phyloP scores from a whole-genome alignment of 2,797 vertebrate species.

The Peromyscus aztecus region DNA sequence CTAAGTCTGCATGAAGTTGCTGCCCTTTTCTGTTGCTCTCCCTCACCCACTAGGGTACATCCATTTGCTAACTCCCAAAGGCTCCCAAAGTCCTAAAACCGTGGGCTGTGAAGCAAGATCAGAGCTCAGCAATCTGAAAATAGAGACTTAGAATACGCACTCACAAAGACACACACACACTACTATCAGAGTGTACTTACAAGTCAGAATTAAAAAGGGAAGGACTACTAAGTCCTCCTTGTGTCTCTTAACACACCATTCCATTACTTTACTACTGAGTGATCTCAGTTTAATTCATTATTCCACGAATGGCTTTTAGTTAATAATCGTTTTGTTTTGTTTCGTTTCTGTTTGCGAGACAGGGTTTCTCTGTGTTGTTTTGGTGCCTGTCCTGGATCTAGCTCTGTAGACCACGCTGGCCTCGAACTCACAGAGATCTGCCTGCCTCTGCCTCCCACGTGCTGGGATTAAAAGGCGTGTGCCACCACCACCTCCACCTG shows the following conservation, averaged over 20 bases:
- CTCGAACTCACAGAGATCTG: background rate
- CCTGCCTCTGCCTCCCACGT: background rate
- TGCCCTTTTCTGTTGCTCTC: background rate
- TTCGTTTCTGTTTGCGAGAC: background rate
- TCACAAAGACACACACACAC: background rate
- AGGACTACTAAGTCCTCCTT: background rate
- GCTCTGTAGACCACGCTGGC: background rate
- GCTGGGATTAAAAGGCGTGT: background rate
- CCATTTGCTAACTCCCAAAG: slow-evolving; percentile 49
- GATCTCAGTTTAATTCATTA: slow-evolving; percentile 1
- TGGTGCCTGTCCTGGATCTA: background rate
- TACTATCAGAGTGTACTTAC: background rate
- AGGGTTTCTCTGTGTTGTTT: background rate
- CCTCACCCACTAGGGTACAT: slow-evolving; percentile 56
- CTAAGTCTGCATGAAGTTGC: slow-evolving; percentile 39
- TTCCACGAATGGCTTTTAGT: background rate
- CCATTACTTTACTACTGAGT: background rate
- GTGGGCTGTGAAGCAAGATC: background rate
- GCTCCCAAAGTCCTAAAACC: slow-evolving; percentile 44
- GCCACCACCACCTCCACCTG: background rate
- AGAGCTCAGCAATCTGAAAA: slow-evolving; percentile 55
- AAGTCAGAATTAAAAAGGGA: slow-evolving; percentile 43
- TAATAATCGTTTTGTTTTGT: background rate
- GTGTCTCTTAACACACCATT: background rate
- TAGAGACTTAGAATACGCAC: background rate